Conservation (phyloP, 2,113 vertebrate species). For the Mesocricetus auratus region DNA sequence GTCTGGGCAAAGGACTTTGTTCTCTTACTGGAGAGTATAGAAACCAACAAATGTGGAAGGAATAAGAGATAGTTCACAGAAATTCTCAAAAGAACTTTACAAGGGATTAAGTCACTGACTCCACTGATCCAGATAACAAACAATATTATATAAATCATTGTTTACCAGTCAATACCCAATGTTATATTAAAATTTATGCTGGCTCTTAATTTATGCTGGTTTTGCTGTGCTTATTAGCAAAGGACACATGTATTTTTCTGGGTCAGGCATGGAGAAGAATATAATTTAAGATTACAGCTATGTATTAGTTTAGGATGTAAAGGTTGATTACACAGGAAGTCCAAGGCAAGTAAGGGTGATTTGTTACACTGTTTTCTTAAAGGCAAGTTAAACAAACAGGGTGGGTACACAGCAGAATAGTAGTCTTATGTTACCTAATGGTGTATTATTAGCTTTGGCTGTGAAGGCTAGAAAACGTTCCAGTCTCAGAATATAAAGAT, state of each 20-base stretch:
- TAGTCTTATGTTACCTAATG: neutral
- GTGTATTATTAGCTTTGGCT: neutral
- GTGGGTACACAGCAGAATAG: neutral
- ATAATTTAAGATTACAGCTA: neutral
- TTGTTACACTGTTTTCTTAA: neutral
- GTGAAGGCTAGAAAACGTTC: neutral
- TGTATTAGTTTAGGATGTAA: neutral
- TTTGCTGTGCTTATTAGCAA: neutral
- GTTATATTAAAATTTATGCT: neutral
- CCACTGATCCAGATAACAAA: neutral
- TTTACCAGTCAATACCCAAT: neutral
- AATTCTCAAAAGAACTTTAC: neutral
- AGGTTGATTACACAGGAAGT: neutral
- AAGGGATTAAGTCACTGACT: neutral
- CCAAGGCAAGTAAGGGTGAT: neutral
- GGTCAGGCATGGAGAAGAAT: neutral
- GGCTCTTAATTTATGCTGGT: neutral
- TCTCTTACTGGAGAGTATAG: neutral
- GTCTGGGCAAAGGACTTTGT: neutral
- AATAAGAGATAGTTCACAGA: too few species aligned
- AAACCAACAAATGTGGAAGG: neutral
- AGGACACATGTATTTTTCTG: neutral
- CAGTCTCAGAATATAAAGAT: neutral
- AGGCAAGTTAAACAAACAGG: neutral
- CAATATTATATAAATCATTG: neutral